phyloP scores from a whole-genome alignment of 2,888 invertebrate species.

The Zhuqinia jingwanae region DNA sequence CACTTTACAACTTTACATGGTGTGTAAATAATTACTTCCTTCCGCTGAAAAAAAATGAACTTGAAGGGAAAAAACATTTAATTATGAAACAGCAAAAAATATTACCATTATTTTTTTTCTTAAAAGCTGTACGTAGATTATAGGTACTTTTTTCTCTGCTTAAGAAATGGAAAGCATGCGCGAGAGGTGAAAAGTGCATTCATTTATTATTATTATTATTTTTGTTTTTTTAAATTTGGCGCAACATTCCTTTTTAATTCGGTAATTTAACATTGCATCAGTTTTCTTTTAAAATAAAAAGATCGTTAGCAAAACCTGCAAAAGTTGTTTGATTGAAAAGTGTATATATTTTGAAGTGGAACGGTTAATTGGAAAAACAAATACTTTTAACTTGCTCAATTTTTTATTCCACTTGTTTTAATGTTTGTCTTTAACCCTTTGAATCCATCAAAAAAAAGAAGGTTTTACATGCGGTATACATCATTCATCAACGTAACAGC shows the following conservation, averaged over 20 bases:
- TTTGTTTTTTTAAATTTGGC: too few species aligned
- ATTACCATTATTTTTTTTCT: too few species aligned
- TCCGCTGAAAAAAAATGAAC: conserved; percentile 34
- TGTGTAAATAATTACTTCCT: conserved; percentile 64
- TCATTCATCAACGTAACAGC: conserved; percentile 52
- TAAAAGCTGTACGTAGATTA: too few species aligned
- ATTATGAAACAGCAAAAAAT: too few species aligned
- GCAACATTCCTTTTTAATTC: too few species aligned
- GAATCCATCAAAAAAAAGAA: conserved; percentile 48
- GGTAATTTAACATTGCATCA: too few species aligned
- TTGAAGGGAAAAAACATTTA: conserved; percentile 5
- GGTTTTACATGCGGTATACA: conserved; percentile 52
- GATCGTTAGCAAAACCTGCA: conserved; percentile 29
- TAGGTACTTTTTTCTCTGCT: too few species aligned
- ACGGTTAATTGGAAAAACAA: conserved; percentile 17
- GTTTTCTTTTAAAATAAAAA: too few species aligned
- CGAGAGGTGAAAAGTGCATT: too few species aligned
- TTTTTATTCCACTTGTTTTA: conserved; percentile 4
- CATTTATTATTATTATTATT: too few species aligned
- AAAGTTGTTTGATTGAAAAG: conserved; percentile 34
- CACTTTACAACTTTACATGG: too few species aligned
- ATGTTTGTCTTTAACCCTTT: conserved; percentile 27
- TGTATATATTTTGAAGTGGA: not conserved
- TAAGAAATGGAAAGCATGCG: too few species aligned
- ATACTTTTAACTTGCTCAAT: conserved; percentile 1